Base-by-base conservation (phyloP, 1,140 invertebrate species). In the Orussus abietinus region DNA sequence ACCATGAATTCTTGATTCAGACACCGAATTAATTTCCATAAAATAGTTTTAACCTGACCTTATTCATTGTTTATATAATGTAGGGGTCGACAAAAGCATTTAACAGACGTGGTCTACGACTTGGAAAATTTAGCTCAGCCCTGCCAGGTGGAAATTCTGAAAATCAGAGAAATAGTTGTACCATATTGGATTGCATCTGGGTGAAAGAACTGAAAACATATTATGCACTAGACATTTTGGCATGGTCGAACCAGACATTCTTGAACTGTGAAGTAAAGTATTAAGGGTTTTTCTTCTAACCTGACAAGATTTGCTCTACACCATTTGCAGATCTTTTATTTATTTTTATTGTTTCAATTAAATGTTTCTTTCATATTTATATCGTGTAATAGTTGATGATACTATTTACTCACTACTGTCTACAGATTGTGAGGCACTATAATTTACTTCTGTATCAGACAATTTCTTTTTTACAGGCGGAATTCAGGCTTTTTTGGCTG, bases 141-240 rank as follows among this genome's bases (percentile, higher is more conserved):
- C 65, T 96, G 39, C 92, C 92, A n/a, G 89, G 90, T 42, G 88
- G 89, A 9, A 78, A 69, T 42, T 47, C 49, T 25, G 48, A 61
- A 15, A 38, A 57, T 25, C 51, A 55, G 14, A 67, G 59, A 21
- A 60, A 51, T 11, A 72, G 64, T 29, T 71, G 72, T 39, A 77
- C 77, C n/a, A 79, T 93, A 31, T 54, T 95, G 3, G 92, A 95
- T 66, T 90, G 90, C 62, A 78, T 96, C 22, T 91, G 81, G 67
- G 68, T 77, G 52, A 77, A 81, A 47, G 47, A 70, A 1, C 59
- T 67, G 21, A 79, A 83, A 40, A 81, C 74, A 0, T 85, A 85
- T 62, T 92, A 84, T 66, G 75, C 91, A 2, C 62, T 95, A 31
- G 92, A 96, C 67, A 72, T 91, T 4, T 72, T 96, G 26, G 80